A percentile compares a stretch with the other conserved stretches of the same genome.
These are phyloP conservation scores for Drosophila auraria DNA, from an alignment of 1,140 invertebrate genomes.

Conservation along the genomic window DNA sequence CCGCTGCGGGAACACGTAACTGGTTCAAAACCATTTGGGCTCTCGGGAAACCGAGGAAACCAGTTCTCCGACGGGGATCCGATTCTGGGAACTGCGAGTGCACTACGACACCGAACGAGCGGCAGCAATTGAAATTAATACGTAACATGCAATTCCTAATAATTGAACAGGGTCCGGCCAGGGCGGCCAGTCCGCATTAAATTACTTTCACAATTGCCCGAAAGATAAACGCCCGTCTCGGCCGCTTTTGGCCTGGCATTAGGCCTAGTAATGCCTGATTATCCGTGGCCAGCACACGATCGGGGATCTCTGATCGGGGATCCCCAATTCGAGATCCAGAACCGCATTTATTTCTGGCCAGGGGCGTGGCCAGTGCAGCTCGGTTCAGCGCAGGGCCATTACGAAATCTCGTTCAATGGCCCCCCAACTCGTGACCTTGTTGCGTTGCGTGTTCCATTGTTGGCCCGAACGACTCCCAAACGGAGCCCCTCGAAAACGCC, in stretches of 20 bases:
- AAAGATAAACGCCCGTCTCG: slow-evolving; percentile 67
- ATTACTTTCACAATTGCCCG: slow-evolving; percentile 82
- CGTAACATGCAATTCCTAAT: slow-evolving; percentile 80
- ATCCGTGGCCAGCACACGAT: slow-evolving; percentile 65
- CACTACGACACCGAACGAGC: slow-evolving; percentile 68
- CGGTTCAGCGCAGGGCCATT: slow-evolving; percentile 19
- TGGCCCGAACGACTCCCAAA: slow-evolving; percentile 38
- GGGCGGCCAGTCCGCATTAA: slow-evolving; percentile 70
- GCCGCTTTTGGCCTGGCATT: slow-evolving; percentile 43
- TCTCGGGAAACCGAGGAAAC: slow-evolving; percentile 32
- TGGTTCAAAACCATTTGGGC: slow-evolving; percentile 77
- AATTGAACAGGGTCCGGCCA: slow-evolving; percentile 68
- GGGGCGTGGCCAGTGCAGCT: slow-evolving; percentile 17
- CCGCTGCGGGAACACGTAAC: slow-evolving; percentile 57
- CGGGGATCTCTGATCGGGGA: slow-evolving; percentile 22
- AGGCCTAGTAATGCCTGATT: slow-evolving; percentile 58
- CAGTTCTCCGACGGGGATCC: slow-evolving; percentile 48
- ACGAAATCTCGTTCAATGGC: slow-evolving; percentile 56
- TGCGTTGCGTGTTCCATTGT: slow-evolving; percentile 63
- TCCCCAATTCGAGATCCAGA: slow-evolving; percentile 28
- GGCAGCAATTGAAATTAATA: slow-evolving; percentile 75
- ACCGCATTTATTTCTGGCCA: slow-evolving; percentile 38
- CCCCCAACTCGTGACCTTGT: slow-evolving; percentile 75
- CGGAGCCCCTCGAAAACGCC: slow-evolving; percentile 24
- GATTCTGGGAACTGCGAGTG: slow-evolving; percentile 44